A percentile compares a stretch with the other conserved stretches of the same genome.
Conservation (phyloP, 2,888 invertebrate genomes). For the Epinotia nisella region DNA sequence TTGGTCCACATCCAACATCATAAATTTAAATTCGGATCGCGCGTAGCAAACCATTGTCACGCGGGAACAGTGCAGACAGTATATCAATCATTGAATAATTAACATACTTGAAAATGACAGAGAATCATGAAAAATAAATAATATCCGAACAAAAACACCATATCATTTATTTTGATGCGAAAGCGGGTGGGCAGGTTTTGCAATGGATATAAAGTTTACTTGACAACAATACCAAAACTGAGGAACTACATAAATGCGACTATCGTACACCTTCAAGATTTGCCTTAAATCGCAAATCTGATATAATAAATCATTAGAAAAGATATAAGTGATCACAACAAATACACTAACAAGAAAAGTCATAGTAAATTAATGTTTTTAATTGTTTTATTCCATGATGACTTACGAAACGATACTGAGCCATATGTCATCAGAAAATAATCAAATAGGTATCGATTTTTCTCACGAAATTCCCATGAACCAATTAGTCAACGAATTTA, state of each 20-base stretch:
- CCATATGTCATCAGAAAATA: neutral
- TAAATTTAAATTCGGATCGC: conserved; percentile 30
- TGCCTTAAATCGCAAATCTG: neutral
- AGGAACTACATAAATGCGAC: neutral
- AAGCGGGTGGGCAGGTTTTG: no score
- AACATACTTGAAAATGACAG: conserved; percentile 37
- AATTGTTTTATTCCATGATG: no score
- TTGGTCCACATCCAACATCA: neutral
- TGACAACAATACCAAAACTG: neutral
- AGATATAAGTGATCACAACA: no score
- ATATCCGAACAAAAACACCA: conserved; percentile 8
- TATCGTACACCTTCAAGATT: no score
- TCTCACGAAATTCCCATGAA: neutral
- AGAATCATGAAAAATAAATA: conserved; percentile 25
- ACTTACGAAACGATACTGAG: neutral
- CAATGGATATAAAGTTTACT: neutral
- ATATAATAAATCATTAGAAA: neutral
- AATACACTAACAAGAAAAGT: no score
- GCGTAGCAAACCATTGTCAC: neutral
- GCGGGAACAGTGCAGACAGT: conserved; percentile 3
- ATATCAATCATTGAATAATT: conserved; percentile 38
- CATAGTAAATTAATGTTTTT: no score
- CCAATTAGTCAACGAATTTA: neutral
- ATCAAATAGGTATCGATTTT: neutral
- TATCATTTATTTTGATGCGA: neutral